Evolutionary conservation across 2,888 invertebrate genomes (phyloP), one percentile per base, ranked within the genome.

Genomic region (Kuschelorhynchus macadamiae): DNA sequence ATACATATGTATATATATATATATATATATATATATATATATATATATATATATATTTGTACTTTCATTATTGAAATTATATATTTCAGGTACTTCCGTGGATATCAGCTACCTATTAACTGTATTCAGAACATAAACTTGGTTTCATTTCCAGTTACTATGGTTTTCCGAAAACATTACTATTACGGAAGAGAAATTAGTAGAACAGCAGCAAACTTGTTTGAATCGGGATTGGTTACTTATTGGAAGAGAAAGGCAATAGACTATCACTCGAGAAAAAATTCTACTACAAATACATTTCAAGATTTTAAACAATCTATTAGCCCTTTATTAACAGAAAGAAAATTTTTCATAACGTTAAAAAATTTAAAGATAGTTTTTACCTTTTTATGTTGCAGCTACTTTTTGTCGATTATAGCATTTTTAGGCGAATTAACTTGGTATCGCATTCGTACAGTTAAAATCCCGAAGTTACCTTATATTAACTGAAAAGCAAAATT

Each of bases 141-240:
- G n/a, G 18, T 16, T 9, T 52, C 52, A 2, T 52, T 30, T 17
- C 32, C 52, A 8, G 16, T 52, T 9, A 52, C 52, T 7, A 33
- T 52, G 17, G 14, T 52, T 8, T 52, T 16, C 33, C 30, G 52
- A n/a, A 52, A 52, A 33, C 32, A 52, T 33, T 52, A 33, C 17
- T 52, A 25, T 18, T 17, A 32, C 11, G 3, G 8, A 12, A 30
- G 3, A 30, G 8, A 7, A 33, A 33, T 52, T 30, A 33, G 16
- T 17, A 30, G 12, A 11, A 52, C 30, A 33, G 14, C 32, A n/a
- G 3, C 33, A 8, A 7, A 14, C 12, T 32, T 52, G 3, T 52
- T 52, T 14, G 52, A 30, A 14, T 12, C 33, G 14, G 52, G 52
- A 7, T 30, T 52, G 17, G n/a, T 52, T 9, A 5, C 25, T 7